A percentile compares a stretch with the other conserved stretches of the same genome.
These are phyloP conservation scores for Gambusia holbrooki DNA, from an alignment of 2,113 vertebrate genomes.

Conservation along the genomic window DNA sequence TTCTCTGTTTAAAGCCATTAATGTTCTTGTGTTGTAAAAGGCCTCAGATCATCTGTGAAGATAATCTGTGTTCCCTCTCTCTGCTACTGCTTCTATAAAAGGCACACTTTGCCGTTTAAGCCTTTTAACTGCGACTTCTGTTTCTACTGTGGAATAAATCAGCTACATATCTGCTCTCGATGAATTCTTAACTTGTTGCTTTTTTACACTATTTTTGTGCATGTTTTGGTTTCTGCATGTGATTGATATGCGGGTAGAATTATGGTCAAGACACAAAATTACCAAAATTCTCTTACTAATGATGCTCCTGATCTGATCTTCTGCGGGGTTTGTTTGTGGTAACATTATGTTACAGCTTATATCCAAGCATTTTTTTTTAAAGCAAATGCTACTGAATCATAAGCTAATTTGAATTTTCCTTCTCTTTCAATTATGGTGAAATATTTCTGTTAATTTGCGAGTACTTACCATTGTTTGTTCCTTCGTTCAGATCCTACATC, in stretches of 20 bases:
- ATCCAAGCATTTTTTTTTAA: too few species aligned
- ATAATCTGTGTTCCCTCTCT: conserved; percentile 4
- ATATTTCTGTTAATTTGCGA: too few species aligned
- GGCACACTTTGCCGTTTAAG: neutral
- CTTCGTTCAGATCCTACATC: too few species aligned
- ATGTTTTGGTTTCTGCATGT: neutral
- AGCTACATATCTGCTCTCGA: too few species aligned
- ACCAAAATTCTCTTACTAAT: neutral
- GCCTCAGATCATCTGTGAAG: conserved; percentile 14
- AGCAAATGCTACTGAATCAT: too few species aligned
- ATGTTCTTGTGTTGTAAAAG: neutral
- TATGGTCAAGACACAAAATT: neutral
- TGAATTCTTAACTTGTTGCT: neutral
- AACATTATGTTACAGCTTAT: too few species aligned
- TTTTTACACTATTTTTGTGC: neutral
- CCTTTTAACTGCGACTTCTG: neutral
- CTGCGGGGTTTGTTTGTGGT: too few species aligned
- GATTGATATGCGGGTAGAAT: neutral
- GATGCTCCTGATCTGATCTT: too few species aligned
- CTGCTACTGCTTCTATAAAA: neutral
- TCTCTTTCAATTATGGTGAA: too few species aligned
- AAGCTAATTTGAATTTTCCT: too few species aligned
- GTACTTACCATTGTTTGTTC: too few species aligned
- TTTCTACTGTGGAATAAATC: neutral
- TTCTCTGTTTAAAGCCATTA: neutral